phyloP scores from a whole-genome alignment of 2,888 invertebrate genomes.

The Drosophila ezoana region DNA sequence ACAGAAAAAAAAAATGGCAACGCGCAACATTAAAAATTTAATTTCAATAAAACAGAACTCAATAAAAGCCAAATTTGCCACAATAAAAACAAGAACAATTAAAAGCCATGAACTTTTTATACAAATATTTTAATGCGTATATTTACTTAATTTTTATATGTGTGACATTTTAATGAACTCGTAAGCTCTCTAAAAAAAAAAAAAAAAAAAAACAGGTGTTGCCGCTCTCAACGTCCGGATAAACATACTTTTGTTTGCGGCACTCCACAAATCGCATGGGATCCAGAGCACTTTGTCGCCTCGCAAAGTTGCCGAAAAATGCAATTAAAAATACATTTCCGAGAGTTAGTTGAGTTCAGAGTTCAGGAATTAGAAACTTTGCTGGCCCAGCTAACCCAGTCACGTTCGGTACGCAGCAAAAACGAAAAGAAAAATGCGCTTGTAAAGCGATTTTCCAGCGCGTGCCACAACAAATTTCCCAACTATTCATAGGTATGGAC shows the following conservation, averaged over 20 bases:
- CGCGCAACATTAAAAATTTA: slow-evolving; percentile 59
- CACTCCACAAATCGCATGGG: slow-evolving; percentile 33
- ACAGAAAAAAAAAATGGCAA: neutral
- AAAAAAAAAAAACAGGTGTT: slow-evolving; percentile 22
- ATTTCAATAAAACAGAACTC: slow-evolving; percentile 54
- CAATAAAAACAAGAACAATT: slow-evolving; percentile 23
- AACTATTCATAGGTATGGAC: slow-evolving; percentile 55
- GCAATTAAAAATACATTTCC: slow-evolving; percentile 43
- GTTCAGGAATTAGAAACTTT: slow-evolving; percentile 29
- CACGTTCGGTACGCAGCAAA: slow-evolving; percentile 43
- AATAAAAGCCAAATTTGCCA: slow-evolving; percentile 52
- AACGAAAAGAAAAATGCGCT: slow-evolving; percentile 11
- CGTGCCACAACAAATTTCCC: slow-evolving; percentile 61
- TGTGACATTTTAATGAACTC: slow-evolving; percentile 68
- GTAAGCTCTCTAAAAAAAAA: slow-evolving; percentile 27
- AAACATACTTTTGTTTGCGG: slow-evolving; percentile 43
- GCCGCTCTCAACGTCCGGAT: slow-evolving; percentile 7
- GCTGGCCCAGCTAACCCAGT: slow-evolving; percentile 39
- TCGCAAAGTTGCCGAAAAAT: slow-evolving; percentile 36
- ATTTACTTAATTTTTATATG: slow-evolving; percentile 19
- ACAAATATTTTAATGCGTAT: slow-evolving; percentile 5
- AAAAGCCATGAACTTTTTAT: slow-evolving; percentile 18
- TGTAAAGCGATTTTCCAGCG: slow-evolving; percentile 56
- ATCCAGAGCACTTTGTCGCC: slow-evolving; percentile 8
- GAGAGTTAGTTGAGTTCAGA: slow-evolving; percentile 27